Conservation (phyloP, 2,113 vertebrate genomes). For the Perca schrenkii region DNA sequence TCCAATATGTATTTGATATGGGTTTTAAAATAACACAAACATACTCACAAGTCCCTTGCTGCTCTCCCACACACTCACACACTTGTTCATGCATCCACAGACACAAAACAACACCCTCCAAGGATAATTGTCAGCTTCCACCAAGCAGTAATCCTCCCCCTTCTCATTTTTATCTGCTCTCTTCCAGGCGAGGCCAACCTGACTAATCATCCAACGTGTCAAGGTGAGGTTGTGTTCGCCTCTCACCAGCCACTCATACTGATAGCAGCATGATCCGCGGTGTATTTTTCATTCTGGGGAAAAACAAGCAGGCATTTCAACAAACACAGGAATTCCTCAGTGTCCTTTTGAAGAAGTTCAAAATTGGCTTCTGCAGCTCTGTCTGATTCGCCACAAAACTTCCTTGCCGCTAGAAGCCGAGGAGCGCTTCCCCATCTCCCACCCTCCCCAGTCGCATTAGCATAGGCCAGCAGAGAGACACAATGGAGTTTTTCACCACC, state of each 20-base stretch:
- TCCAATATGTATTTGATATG: conserved; percentile 46
- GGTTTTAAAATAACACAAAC: conserved; percentile 46
- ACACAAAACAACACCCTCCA: conserved; percentile 17
- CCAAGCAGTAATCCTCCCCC: conserved; percentile 39
- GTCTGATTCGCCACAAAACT: conserved; percentile 38
- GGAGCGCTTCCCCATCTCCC: conserved; percentile 33
- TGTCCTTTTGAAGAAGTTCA: conserved; percentile 47
- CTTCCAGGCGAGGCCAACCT: conserved; percentile 69
- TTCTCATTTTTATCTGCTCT: conserved; percentile 61
- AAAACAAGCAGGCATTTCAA: conserved; percentile 12
- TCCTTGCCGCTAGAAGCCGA: conserved; percentile 25
- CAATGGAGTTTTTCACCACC: conserved; percentile 55
- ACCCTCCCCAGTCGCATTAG: conserved; percentile 58
- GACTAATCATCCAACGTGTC: conserved; percentile 68
- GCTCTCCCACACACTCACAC: conserved; percentile 38
- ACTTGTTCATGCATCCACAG: conserved; percentile 14
- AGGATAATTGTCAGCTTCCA: conserved; percentile 45
- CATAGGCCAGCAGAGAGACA: conserved; percentile 49
- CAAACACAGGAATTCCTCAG: conserved; percentile 47
- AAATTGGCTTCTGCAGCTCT: conserved; percentile 46
- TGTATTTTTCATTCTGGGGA: conserved; percentile 27
- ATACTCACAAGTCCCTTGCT: conserved; percentile 27
- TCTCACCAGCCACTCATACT: conserved; percentile 25
- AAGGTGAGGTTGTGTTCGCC: conserved; percentile 61
- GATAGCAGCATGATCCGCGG: conserved; percentile 28